phyloP scores from a whole-genome alignment of 2,888 invertebrate genomes.

The Minunthozetes semirufus region DNA sequence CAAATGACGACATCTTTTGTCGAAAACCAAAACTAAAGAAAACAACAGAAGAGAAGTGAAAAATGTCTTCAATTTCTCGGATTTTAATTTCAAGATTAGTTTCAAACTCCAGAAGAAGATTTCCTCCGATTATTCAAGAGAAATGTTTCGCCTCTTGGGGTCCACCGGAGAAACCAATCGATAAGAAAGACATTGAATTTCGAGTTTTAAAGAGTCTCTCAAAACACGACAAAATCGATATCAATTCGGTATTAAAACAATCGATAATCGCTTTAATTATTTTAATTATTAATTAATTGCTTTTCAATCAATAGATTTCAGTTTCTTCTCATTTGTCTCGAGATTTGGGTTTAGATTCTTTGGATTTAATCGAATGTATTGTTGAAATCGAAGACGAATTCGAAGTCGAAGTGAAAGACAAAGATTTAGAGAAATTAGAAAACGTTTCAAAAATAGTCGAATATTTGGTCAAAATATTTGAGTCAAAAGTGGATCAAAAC shows the following conservation, averaged over 20 bases:
- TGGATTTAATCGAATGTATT: slow-evolving; percentile 40
- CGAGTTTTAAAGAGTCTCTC: slow-evolving; percentile 17
- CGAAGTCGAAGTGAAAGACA: slow-evolving; percentile 37
- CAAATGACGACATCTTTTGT: no score
- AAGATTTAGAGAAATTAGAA: slow-evolving; percentile 39
- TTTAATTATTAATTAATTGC: neutral
- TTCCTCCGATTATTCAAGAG: no score
- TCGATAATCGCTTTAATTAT: neutral
- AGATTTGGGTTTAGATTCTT: slow-evolving; percentile 38
- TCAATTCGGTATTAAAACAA: neutral
- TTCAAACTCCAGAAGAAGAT: no score
- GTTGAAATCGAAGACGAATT: slow-evolving; percentile 41
- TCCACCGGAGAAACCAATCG: neutral
- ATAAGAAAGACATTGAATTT: slow-evolving; percentile 26
- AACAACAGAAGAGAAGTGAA: no score
- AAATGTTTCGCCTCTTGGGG: slow-evolving; percentile 28
- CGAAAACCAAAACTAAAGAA: no score
- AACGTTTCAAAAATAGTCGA: slow-evolving; percentile 35
- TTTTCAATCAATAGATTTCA: neutral
- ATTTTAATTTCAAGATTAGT: no score
- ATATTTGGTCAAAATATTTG: slow-evolving; percentile 11
- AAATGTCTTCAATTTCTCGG: no score
- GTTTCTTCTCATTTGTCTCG: neutral
- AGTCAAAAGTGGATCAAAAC: neutral
- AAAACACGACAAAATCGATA: slow-evolving; percentile 31